Base-by-base conservation (phyloP, 92 coral and sea anemone genomes). In the Hydrozoanthus gracilis region DNA sequence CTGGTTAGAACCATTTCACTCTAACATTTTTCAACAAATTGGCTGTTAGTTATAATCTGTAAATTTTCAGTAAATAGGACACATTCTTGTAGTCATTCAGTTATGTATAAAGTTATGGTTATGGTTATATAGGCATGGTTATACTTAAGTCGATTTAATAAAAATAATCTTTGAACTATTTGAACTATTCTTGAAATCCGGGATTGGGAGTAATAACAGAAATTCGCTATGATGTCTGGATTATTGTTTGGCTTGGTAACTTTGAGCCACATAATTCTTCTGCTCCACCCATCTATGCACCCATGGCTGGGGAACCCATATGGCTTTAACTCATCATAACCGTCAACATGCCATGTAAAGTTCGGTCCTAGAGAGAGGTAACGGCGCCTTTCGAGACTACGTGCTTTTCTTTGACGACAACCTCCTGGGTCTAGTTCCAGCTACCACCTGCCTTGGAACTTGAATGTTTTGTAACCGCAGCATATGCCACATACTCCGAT, bases 401-500 rank as follows among this genome's bases (percentile, higher is more conserved):
- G 54, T 54, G 67, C 67, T 61, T 76, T 74, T 48, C 82, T 55
- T 60, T 54, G 77, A 17, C 56, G 74, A 9, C 76, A 86, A 0
- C 88, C 88, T 65, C 76, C 76, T 18, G 88, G 88, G 16, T 86
- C 88, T 84, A 84, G 51, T 84, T 84, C 88, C 71, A n/a, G 50
- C 52, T 51, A 72, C 88, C 51, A 84, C 88, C 16, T 54, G 78
- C 76, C 88, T 86, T 1, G 88, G 88, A 39, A 86, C 88, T 86
- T 86, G 83, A 73, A 86, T 86, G 54, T 79, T 79, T 74, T 86
- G 73, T 49, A 51, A 15, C 46, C 48, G 46, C 56, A 86, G 45
- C 45, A 55, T 75, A 49, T 76, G 88, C 88, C 83, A 86, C 58
- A 86, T 72, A 12, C 82, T 52, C 47, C 88, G 82, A 45, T 86